Evolutionary conservation across 2,888 invertebrate genomes (phyloP), one percentile per base, ranked within the genome.

Genomic region (Ormyrus nitidulus): DNA sequence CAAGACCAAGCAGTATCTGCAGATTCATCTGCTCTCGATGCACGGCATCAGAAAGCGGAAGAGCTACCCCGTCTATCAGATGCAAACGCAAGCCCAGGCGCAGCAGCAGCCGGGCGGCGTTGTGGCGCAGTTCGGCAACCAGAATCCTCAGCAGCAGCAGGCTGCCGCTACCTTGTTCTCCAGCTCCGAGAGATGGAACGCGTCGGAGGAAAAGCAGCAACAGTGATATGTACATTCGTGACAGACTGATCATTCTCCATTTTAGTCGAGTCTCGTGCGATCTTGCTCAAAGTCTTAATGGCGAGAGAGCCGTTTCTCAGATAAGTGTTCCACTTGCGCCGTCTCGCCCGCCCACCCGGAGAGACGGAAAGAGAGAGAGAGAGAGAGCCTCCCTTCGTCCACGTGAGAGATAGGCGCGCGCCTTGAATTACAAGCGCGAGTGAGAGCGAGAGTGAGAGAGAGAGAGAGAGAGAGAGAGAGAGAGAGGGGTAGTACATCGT

Each of bases 1-100:
- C 92, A 94, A 94, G 91, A 94, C 94, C 84, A 93, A 93, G 91
- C 94, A 94, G 91, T 94, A 94, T 91, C 92, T 94, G 88, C 94
- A 94, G 91, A 94, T 94, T 89, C 94, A 94, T 90, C 91, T 94
- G 91, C 91, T 94, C 88, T 93, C 94, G 83, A 93, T 93, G 91
- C 94, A 94, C 90, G 94, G 94, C 85, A 93, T 94, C 84, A 91
- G 93, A 87, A 92, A 92, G 84, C 91, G 94, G 88, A 93, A 93
- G 90, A 92, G 89, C 75, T 90, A 90, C 68, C 89, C 90, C 64
- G 86, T 90, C 51, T 90, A 90, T 83, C 90, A 89, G 83, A 86
- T 88, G 83, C 87, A 79, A 64, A 77, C 81, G 19, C 83, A 82
- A 59, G 80, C 80, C 46, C 77, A 84, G 59, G 64, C 79, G 9